Percentiles rank a stretch among this genome's conserved stretches.
Conservation (phyloP, 2,797 vertebrate genomes). For the Leuciscus waleckii region DNA sequence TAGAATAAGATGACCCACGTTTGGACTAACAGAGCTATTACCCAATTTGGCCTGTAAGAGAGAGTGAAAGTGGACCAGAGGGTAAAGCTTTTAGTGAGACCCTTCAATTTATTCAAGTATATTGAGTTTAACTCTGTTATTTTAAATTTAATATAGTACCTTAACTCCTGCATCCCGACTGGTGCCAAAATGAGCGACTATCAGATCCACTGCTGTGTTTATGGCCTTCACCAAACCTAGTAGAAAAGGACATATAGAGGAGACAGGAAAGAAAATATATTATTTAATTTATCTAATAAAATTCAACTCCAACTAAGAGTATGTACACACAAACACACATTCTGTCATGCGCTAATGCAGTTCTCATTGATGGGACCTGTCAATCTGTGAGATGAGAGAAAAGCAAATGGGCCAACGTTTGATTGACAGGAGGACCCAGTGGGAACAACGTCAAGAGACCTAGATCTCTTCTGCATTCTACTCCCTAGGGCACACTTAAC, state of each 20-base stretch:
- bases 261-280: not conserved
- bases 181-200: conserved; percentile 96
- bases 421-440: not conserved
- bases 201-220: conserved; percentile 95
- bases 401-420: conserved; percentile 4
- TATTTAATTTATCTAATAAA: not conserved
- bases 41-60: conserved; percentile 89
- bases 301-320: not conserved
- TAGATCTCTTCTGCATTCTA: not conserved
- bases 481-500: not conserved
- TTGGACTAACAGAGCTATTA: conserved; percentile 97
- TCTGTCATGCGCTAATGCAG: not conserved
- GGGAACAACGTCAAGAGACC: conserved; percentile 6
- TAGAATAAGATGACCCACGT: conserved; percentile 93
- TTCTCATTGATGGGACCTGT: not conserved
- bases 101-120: not conserved
- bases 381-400: not conserved
- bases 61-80: not conserved
- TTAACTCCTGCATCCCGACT: conserved; percentile 94
- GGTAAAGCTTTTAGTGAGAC: not conserved
- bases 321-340: not conserved
- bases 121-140: not conserved
- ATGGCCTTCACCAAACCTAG: conserved; percentile 91
- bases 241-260: conserved; percentile 15
- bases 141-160: conserved; percentile 71